Base-by-base conservation (phyloP, 2,113 vertebrate genomes). In the Macheiramphus alcinus region DNA sequence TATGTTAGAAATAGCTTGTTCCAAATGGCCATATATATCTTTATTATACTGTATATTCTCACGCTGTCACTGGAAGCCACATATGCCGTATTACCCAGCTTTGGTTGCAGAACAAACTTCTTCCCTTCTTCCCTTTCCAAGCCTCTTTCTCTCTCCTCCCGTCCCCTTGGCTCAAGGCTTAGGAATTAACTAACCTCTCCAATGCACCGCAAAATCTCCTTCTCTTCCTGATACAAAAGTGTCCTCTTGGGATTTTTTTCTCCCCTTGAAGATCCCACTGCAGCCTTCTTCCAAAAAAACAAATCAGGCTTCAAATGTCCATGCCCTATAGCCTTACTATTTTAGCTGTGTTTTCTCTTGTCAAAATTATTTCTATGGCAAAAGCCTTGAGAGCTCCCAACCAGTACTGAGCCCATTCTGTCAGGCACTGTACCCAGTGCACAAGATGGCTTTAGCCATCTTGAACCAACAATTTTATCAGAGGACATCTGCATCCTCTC, bases 1-100 rank as follows among this genome's bases (percentile, higher is more conserved):
- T 95, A 91, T 94, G 94, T 95, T 97, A 97, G 96, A 97, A 97
- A 94, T 95, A 91, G 91, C 95, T 95, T 96, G 95, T 96, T 97
- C 96, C 93, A 96, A 97, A 96, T 96, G 91, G 94, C 93, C 50
- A 23, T 90, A 96, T 96, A 88, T 93, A 93, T 97, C 95, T 97
- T 97, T 97, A 96, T 97, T 96, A 88, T 95, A 88, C 74, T 96
- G 91, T 96, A 96, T 96, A 97, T 97, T 93, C 94, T 86, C 78
- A 89, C 84, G 78, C 67, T 91, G 91, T 88, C 97, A 96, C 93
- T 92, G 87, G 86, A 92, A 96, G 61, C 94, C 89, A 88, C 81
- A 83, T 80, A 94, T 36, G 71, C 93, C 84, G 86, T 94, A 82
- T 80, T 95, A 92, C 48, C 59, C 53, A 75, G 91, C 45, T 89